Evolutionary conservation across 2,797 vertebrate species (phyloP), one percentile per base, ranked within the genome.

Genomic region (Micromesistius poutassou): DNA sequence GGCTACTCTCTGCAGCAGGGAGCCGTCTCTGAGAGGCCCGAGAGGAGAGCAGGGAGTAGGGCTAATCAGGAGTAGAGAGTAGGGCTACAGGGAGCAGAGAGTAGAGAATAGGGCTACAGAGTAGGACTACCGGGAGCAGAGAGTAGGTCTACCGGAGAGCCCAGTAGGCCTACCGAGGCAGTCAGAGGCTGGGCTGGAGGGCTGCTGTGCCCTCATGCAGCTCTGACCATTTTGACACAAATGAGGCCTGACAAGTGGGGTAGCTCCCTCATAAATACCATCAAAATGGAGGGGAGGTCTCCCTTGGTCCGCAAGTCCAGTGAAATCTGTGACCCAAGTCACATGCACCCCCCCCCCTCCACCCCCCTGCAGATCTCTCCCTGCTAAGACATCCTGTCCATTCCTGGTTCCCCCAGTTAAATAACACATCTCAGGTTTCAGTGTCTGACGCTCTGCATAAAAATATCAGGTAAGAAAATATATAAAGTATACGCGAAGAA

Each of bases 211-310:
- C 90, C 94, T 94, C 92, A 94, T 89, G 91, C 92, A 89, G 85
- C 93, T 92, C 91, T 91, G 93, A 94, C 91, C 92, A 90, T 93
- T 95, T 94, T 94, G 94, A 95, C 93, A 91, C 93, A 95, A 95
- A 95, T 93, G 86, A 71, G 88, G 85, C 91, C 89, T 87, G 94
- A 94, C 93, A 93, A 94, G 91, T 93, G 92, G 91, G 93, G 93
- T 92, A 93, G 93, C 91, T 93, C 87, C 89, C 91, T 92, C 91
- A 92, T 91, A 94, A 94, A 94, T 93, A 94, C 94, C 92, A 93
- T 92, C 91, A 91, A 93, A 91, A 93, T 92, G 89, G 90, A 91
- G 89, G 91, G 90, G 90, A 89, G 87, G 90, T 87, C 90, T 85
- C 76, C 85, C 87, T 84, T 88, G 87, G 88, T 90, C 86, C 83